Base-by-base conservation (phyloP, 2,113 vertebrate genomes). In the Bambusicola thoracicus region DNA sequence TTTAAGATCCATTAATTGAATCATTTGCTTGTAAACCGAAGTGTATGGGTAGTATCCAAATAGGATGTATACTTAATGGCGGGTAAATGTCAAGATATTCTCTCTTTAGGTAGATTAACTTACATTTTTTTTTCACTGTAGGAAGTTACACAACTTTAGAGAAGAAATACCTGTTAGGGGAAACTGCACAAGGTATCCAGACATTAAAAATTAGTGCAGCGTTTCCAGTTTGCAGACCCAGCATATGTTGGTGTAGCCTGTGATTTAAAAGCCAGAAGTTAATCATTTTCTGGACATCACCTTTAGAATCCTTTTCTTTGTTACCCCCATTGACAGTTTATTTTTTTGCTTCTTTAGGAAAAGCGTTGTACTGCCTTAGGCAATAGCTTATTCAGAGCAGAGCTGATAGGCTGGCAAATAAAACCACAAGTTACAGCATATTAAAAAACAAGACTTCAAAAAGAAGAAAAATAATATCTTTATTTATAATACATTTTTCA, bases 281-380 rank as follows among this genome's bases (percentile, higher is more conserved):
- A 89, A 90, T 92, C 84, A 78, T 85, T 74, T 93, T 93, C 34
- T 78, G 86, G 43, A 29, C 51, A 65, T 86, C 73, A 73, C 5
- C 72, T 19, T 68, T 86, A 68, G 36, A 91, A 85, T 59, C 19
- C 30, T 56, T 78, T 94, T 79, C 38, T 92, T 94, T 93, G 40
- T 89, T 53, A 89, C 20, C 44, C 72, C 18, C 49, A 69, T 74
- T 95, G 90, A 75, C 55, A 80, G 22, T 24, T 25, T 66, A 6
- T 81, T 65, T 86, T 83, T 80, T 85, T 6, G 5, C 79, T 89
- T 81, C 92, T 75, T 72, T 77, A 90, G 73, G 18, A 80, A 80
- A 27, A 73, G 25, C 34, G 21, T 90, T 40, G 73, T 91, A 53
- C 32, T 76, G 90, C 77, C 81, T 43, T 11, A 81, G 51, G 80